Base-by-base conservation (phyloP, 2,797 vertebrate species). In the Coregonus ussuriensis region DNA sequence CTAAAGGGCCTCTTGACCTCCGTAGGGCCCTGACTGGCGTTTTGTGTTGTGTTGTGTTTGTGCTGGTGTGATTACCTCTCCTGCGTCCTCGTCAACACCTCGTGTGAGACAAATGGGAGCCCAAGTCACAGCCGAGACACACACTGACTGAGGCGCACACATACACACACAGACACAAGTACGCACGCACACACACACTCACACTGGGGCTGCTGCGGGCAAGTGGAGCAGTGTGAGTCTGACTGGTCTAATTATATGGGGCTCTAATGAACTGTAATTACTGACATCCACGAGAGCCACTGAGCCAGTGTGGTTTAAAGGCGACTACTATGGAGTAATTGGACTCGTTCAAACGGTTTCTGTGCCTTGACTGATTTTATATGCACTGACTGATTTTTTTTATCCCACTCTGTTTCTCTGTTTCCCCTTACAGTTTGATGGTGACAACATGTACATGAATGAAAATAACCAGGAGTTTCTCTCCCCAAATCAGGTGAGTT, bases 381-480 rank as follows among this genome's bases (percentile, higher is more conserved):
- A 37, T 41, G 41, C 41, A 9, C 41, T 47, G 41, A 47, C 41
- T 15, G 47, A 31, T 59, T 56, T 74, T 21, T 21, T 47, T 2
- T 62, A 67, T 76, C 81, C 80, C 83, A 72, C 71, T 83, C 31
- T 76, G 41, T 82, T 47, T 47, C 2, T 47, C 41, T 47, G 81
- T 75, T 73, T 74, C 14, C 82, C 83, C 90, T 93, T 91, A 77
- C 92, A 99, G 98, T 99, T 99, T 97, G 98, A 99, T 96, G 97
- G 96, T 95, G 98, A 99, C 89, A 99, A 97, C 95, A 96, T 99
- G 98, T 98, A 98, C 93, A 97, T 99, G 97, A 99, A 96, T 84
- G 98, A 99, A 91, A 97, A 96, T 89, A 94, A 96, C 94, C 97
- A 97, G 78, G 98, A 99, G 91, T 98, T 98, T 88, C 96, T 99